Conservation (phyloP, 1,140 invertebrate species). For the Hypsibius dujardini region DNA sequence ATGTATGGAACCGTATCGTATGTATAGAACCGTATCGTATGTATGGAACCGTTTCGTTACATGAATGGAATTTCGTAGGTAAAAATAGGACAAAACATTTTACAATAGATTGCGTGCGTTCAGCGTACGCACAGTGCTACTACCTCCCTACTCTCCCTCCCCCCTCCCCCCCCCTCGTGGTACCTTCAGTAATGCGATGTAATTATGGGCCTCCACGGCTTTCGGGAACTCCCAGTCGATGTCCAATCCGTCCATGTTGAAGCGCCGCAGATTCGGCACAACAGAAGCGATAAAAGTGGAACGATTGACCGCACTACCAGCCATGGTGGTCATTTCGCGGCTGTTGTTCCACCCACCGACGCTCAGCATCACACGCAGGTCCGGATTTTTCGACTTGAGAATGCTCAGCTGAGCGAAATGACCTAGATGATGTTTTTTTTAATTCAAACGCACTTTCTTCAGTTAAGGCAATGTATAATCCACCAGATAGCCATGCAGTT, state of each 20-base stretch:
- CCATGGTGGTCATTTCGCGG: constrained; percentile 45
- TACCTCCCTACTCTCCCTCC: too few species aligned
- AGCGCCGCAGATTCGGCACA: constrained; percentile 42
- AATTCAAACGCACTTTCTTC: too few species aligned
- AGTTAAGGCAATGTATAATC: too few species aligned
- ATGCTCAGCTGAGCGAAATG: not conserved
- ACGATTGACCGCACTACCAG: constrained; percentile 43
- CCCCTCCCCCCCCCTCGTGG: not conserved
- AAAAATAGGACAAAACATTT: too few species aligned
- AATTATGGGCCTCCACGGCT: constrained; percentile 24
- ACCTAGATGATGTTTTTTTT: not conserved
- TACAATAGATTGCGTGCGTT: too few species aligned
- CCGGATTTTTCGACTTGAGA: constrained; percentile 48
- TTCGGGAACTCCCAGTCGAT: constrained; percentile 89
- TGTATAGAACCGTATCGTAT: too few species aligned
- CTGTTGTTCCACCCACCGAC: constrained; percentile 65
- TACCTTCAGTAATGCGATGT: constrained; percentile 19
- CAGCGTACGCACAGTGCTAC: too few species aligned
- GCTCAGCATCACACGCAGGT: constrained; percentile 54
- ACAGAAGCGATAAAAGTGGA: constrained; percentile 54
- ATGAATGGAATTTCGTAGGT: too few species aligned
- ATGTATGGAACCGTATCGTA: too few species aligned
- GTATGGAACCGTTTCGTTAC: too few species aligned
- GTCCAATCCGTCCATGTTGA: constrained; percentile 79
- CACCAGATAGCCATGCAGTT: too few species aligned